A percentile compares a stretch with the other conserved stretches of the same genome.
Conservation (phyloP, 2,113 vertebrate genomes). For the Heterochromis multidens region DNA sequence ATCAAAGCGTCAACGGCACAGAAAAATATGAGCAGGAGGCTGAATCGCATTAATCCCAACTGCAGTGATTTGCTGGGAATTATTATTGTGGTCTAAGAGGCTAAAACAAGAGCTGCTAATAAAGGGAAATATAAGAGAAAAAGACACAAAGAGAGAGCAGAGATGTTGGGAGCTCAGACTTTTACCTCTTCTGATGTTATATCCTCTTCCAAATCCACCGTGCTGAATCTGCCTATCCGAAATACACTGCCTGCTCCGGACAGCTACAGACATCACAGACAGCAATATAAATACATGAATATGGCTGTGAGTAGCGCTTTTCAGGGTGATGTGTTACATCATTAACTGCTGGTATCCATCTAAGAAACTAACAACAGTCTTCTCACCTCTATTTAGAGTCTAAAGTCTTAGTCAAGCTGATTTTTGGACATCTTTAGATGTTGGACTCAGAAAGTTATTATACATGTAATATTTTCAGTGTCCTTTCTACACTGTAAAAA, state of each 20-base stretch:
- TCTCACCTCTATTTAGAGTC: background rate
- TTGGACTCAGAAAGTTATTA: background rate
- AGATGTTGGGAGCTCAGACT: background rate
- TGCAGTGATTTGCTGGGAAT: background rate
- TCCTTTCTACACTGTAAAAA: too few species aligned
- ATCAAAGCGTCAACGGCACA: background rate
- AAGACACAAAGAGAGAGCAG: conserved; percentile 19
- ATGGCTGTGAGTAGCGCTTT: background rate
- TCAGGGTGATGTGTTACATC: background rate
- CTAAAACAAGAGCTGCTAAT: background rate
- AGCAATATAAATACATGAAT: conserved; percentile 37
- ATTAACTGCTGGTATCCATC: background rate
- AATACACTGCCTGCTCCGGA: conserved; percentile 74
- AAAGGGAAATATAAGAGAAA: background rate
- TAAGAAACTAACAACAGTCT: background rate
- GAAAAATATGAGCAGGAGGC: background rate
- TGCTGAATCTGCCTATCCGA: conserved; percentile 87
- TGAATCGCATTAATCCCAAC: background rate
- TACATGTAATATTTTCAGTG: too few species aligned
- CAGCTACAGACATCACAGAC: conserved; percentile 69
- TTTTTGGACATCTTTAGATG: background rate
- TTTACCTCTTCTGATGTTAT: conserved; percentile 74
- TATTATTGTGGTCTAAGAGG: background rate
- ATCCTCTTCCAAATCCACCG: conserved; percentile 89
- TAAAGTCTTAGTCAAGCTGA: background rate